Base-by-base conservation (phyloP, 2,113 vertebrate genomes). In the Micronycteris hirsuta region DNA sequence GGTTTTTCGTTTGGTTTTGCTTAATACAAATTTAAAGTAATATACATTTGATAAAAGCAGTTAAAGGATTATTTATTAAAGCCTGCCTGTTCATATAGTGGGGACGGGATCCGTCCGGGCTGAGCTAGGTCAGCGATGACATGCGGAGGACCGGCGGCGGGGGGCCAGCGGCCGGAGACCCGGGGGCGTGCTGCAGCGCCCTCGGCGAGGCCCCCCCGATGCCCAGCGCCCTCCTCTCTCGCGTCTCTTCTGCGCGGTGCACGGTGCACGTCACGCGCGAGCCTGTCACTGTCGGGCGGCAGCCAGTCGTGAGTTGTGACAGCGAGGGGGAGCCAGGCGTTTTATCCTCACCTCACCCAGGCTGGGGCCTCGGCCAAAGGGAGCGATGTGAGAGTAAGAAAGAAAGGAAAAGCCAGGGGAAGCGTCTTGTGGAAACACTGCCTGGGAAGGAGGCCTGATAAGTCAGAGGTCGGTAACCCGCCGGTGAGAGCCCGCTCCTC, bases 1-100 rank as follows among this genome's bases (percentile, higher is more conserved):
- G 81, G 73, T 92, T 93, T 96, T 94, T 94, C 54, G 36, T 96
- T 97, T 97, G 95, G 43, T 94, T 97, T 97, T 97, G 93, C 95
- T 96, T 97, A 97, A 97, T 95, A 93, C 85, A 95, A 96, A 97
- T 98, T 89, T 94, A 97, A 98, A 97, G 90, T 96, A 96, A 97
- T 97, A 96, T 86, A 89, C 90, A 86, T 96, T 97, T 95, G 96
- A 96, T 94, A 94, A 96, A 96, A 92, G 93, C 82, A 95, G 97
- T 96, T 96, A 92, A 90, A 92, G 82, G 78, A 91, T 97, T 97
- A 95, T 97, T 97, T 97, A 95, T 97, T 96, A 95, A 95, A 89
- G 74, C 49, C 36, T 71, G 85, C 88, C 17, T 89, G 77, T 89
- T 93, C 91, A 71, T 96, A 38, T 86, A 84, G 70, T 70, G 70